Percentiles rank a stretch among this genome's conserved stretches.
Conservation (phyloP, 2,113 vertebrate species). For the Marmota monax region DNA sequence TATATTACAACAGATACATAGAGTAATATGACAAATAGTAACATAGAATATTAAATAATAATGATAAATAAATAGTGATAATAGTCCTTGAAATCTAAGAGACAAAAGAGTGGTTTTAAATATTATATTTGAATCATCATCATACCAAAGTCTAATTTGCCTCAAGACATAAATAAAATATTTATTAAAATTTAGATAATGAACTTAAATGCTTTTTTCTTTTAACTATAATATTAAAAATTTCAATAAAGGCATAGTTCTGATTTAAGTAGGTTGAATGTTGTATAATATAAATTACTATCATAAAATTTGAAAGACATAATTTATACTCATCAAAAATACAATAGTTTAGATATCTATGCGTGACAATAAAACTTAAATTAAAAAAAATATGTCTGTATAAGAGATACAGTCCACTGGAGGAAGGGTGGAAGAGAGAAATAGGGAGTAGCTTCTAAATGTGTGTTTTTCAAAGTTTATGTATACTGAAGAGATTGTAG, state of each 20-base stretch:
- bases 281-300: neutral
- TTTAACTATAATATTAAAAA: neutral
- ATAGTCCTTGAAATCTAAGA: neutral
- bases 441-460: neutral
- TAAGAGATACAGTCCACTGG: neutral
- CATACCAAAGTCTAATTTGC: neutral
- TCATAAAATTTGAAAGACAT: neutral
- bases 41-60: neutral
- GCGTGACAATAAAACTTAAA: neutral
- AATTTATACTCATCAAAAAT: neutral
- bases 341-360: neutral
- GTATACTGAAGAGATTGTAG: neutral
- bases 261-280: neutral
- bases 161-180: neutral
- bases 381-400: neutral
- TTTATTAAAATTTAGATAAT: neutral
- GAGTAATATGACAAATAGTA: neutral
- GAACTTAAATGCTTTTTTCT: neutral
- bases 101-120: neutral
- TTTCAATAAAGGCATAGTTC: neutral
- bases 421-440: rapidly evolving
- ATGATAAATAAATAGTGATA: neutral
- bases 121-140: neutral
- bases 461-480: neutral
- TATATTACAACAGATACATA: neutral